Evolutionary conservation across 2,888 invertebrate species (phyloP), one percentile per base, ranked within the genome.

Genomic region (Ichneumoninae sp.): DNA sequence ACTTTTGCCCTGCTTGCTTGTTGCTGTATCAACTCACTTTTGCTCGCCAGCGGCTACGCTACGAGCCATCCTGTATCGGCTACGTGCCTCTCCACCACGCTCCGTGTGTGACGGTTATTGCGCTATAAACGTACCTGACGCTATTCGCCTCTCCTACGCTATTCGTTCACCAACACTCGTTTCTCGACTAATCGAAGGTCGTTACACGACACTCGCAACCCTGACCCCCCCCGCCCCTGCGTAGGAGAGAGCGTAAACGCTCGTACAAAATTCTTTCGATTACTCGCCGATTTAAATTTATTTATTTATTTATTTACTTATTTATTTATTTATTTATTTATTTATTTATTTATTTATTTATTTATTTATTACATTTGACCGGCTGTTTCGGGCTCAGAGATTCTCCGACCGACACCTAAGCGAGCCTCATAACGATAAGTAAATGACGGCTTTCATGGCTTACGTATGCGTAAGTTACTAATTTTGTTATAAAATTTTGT

Each of bases 101-200:
- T 33, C 50, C n/a, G 70, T n/a, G 69, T 54, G 77, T 57, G 22
- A 69, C 52, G 70, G 50, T 78, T 57, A 76, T 68, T 52, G 72
- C 52, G 57, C 74, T 62, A 62, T 83, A 36, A 52, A 52, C 54
- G 40, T 60, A 16, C n/a, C 54, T 40, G 33, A 69, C 54, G 57
- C 66, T 69, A 54, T 82, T 82, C 62, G 47, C 52, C 80, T 54
- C 65, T 62, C 80, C 36, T 62, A 57, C 16, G 66, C 60, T 70
- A 50, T 62, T 79, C 52, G 66, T 50, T 76, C 50, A 26, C 62
- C 47, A 47, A 74, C 70, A 80, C 80, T 57, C 76, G 52, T 70
- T 44, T 76, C 71, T 71, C 71, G 75, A 75, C 76, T 71, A 71
- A 75, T 71, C 75, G 83, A 83, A 83, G 83, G 83, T 76, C 80